These are phyloP conservation scores for Cryptocheilus praepositus DNA, from an alignment of 2,888 invertebrate species.

Conservation along the genomic window DNA sequence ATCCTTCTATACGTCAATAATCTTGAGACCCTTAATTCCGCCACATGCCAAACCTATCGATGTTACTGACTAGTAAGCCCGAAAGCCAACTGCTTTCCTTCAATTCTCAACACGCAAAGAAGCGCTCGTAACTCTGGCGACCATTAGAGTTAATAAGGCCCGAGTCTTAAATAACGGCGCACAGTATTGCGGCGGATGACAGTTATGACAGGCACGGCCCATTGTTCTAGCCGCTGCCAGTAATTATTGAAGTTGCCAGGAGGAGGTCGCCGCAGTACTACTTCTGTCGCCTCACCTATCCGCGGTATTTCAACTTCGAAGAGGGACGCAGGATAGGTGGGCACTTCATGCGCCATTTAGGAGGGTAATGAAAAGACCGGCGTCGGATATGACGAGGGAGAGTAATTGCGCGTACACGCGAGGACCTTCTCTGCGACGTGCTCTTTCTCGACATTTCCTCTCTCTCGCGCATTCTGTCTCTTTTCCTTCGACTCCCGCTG, in stretches of 20 bases:
- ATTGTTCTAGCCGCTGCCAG: conserved; percentile 61
- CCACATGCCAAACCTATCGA: too few species aligned
- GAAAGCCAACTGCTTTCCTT: too few species aligned
- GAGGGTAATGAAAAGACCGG: conserved; percentile 59
- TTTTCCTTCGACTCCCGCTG: neutral
- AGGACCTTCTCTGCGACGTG: conserved; percentile 37
- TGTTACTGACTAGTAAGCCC: too few species aligned
- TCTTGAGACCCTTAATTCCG: too few species aligned
- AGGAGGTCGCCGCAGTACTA: conserved; percentile 11
- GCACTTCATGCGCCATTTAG: conserved; percentile 52
- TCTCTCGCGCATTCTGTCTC: conserved; percentile 7
- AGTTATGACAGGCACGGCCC: conserved; percentile 64
- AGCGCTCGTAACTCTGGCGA: conserved; percentile 29
- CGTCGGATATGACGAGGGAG: conserved; percentile 54
- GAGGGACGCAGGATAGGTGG: conserved; percentile 28
- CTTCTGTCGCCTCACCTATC: conserved; percentile 45
- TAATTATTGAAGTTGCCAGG: conserved; percentile 61
- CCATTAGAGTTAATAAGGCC: conserved; percentile 66
- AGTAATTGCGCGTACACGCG: conserved; percentile 57
- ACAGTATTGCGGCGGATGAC: conserved; percentile 57
- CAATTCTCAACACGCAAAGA: conserved; percentile 12
- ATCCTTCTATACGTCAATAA: too few species aligned
- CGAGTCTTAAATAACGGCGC: conserved; percentile 62
- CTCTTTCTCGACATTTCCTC: conserved; percentile 10
- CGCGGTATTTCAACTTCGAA: conserved; percentile 47